Evolutionary conservation across 1,140 invertebrate genomes (phyloP), one percentile per base, ranked within the genome.

Genomic region (Tenebrio molitor): DNA sequence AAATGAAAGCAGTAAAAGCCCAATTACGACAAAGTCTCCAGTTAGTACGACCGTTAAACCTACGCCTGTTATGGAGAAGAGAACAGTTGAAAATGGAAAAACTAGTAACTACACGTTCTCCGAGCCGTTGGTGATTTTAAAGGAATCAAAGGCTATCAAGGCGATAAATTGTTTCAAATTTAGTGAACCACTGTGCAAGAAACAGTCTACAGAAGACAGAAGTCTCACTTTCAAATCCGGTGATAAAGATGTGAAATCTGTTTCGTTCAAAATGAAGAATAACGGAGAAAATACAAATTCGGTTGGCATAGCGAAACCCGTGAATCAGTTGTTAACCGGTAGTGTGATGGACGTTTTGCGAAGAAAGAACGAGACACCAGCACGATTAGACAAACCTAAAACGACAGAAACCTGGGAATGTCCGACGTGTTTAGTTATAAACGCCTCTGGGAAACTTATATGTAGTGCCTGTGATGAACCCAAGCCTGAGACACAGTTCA

Each of bases 101-200:
- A 17, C 29, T 0, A 39, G 21, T 21, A 67, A 76, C 66, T 82
- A 74, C 68, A 78, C 76, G 53, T 83, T 83, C 72, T 79, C 82
- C 2, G 75, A 77, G 46, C 82, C 82, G 8, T 15, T 81, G 12
- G 69, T 82, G 1, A 74, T 83, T 33, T 74, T 78, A 1, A 76
- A 81, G 62, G 78, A 78, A 41, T 50, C 71, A 12, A 80, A 80
- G 71, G 72, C 77, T 0, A 73, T 79, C 8, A 80, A 82, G 34
- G 84, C 85, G 0, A 84, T 84, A 4, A 86, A 86, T 68, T 85
- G 85, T 72, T 89, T 87, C 39, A 87, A 83, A 58, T 89, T 89
- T 71, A 88, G 87, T 76, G 84, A 85, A 46, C 87, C 88, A 0
- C 69, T 87, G 1, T 77, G 33, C 58, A 78, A 69, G 75, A 77